These are phyloP conservation scores for Cephalopachus bancanus DNA, from an alignment of 2,797 vertebrate species.

Conservation along the genomic window DNA sequence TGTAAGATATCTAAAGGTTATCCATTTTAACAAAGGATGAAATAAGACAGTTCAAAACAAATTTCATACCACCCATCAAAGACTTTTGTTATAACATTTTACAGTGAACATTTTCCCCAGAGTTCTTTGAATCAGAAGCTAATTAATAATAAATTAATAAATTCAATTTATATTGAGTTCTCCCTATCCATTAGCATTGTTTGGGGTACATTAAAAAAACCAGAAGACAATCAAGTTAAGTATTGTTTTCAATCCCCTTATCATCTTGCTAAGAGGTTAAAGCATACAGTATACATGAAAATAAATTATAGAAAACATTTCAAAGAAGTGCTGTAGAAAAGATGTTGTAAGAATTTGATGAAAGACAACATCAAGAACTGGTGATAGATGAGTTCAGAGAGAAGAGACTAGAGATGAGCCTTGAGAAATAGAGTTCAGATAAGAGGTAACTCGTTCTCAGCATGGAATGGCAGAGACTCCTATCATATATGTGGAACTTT, in stretches of 20 bases:
- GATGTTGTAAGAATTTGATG: not conserved
- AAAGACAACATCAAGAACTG: not conserved
- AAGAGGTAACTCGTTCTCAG: not conserved
- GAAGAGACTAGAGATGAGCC: not conserved
- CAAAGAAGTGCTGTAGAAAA: not conserved
- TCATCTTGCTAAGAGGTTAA: not conserved
- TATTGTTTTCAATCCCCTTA: not conserved
- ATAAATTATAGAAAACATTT: not conserved
- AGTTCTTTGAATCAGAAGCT: not conserved
- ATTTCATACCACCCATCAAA: not conserved
- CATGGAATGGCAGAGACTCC: not conserved
- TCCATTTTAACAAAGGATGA: not conserved
- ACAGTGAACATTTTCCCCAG: not conserved
- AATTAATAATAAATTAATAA: too few species aligned
- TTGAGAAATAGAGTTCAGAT: not conserved
- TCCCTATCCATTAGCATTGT: not conserved
- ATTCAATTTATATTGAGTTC: not conserved
- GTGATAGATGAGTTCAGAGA: not conserved
- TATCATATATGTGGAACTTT: not conserved
- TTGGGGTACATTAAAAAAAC: not conserved
- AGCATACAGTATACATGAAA: not conserved
- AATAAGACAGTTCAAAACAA: not conserved
- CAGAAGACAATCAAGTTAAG: not conserved
- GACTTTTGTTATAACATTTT: not conserved
- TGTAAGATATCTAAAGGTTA: conserved; percentile 55